A percentile compares a stretch with the other conserved stretches of the same genome.
Conservation (phyloP, 1,140 invertebrate species). For the Trichogramma pretiosum region DNA sequence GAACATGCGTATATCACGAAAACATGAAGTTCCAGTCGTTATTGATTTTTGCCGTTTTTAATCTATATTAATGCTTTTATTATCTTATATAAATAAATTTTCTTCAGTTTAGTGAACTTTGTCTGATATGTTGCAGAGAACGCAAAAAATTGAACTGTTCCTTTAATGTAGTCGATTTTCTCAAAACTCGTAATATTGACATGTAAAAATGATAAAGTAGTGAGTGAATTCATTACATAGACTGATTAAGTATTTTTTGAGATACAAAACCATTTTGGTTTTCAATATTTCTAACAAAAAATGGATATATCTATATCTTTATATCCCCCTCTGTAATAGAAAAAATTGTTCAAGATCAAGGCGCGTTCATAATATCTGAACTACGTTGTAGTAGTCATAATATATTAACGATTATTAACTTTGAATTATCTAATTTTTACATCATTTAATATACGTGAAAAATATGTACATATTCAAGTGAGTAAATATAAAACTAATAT, state of each 20-base stretch:
- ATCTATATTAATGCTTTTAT: constrained; percentile 1
- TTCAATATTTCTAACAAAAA: constrained; percentile 6
- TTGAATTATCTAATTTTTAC: too few relatives aligned
- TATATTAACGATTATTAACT: too few relatives aligned
- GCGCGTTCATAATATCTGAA: too few relatives aligned
- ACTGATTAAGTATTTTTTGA: constrained; percentile 13
- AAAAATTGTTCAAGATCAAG: too few relatives aligned
- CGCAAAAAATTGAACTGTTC: constrained; percentile 10
- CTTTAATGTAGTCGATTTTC: constrained; percentile 9
- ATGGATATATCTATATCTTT: too few relatives aligned
- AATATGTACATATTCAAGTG: too few relatives aligned
- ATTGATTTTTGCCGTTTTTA: constrained; percentile 44
- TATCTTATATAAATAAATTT: constrained; percentile 5
- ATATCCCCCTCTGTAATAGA: too few relatives aligned
- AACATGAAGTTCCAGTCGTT: constrained; percentile 37
- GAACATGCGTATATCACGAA: constrained; percentile 38
- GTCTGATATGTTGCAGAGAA: background rate
- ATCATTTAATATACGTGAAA: too few relatives aligned
- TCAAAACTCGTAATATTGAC: constrained; percentile 11
- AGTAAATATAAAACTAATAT: too few relatives aligned
- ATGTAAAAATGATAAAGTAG: constrained; percentile 11
- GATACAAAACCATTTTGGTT: constrained; percentile 2
- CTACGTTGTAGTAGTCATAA: too few relatives aligned
- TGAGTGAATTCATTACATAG: constrained; percentile 11
- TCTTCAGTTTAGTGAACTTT: constrained; percentile 9